phyloP scores from a whole-genome alignment of 2,113 vertebrate species.

The Poeciliopsis occidentalis region DNA sequence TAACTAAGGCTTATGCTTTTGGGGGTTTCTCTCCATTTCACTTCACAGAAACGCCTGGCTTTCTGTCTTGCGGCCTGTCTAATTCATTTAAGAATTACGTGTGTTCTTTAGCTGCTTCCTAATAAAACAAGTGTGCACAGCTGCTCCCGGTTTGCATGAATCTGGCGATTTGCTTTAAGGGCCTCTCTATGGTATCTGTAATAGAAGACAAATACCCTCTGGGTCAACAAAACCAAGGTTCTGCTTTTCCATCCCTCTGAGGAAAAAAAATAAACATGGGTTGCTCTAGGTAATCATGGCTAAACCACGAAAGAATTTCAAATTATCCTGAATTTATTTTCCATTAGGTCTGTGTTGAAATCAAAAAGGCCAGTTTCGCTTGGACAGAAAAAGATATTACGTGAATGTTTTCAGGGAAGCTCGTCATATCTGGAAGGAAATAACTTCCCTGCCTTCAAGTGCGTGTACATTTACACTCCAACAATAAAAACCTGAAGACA shows the following conservation, averaged over 20 bases:
- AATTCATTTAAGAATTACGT: slow-evolving; percentile 61
- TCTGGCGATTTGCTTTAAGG: slow-evolving; percentile 63
- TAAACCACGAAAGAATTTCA: slow-evolving; percentile 72
- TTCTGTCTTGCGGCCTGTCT: slow-evolving; percentile 54
- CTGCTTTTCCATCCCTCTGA: slow-evolving; percentile 51
- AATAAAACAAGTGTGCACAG: slow-evolving; percentile 57
- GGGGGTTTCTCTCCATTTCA: slow-evolving; percentile 50
- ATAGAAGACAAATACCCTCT: slow-evolving; percentile 74
- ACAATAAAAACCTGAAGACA: slow-evolving; percentile 5
- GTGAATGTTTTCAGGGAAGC: slow-evolving; percentile 80
- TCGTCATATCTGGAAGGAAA: slow-evolving; percentile 69
- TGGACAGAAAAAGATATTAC: slow-evolving; percentile 74
- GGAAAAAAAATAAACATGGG: slow-evolving; percentile 75
- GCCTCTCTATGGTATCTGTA: slow-evolving; percentile 64
- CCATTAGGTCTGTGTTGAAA: slow-evolving; percentile 74
- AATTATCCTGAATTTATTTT: slow-evolving; percentile 80
- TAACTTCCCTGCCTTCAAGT: slow-evolving; percentile 43
- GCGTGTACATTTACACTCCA: slow-evolving; percentile 12
- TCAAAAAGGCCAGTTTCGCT: slow-evolving; percentile 69
- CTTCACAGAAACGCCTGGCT: slow-evolving; percentile 51
- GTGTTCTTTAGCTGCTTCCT: slow-evolving; percentile 46
- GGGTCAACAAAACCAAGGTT: slow-evolving; percentile 68
- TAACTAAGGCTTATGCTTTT: slow-evolving; percentile 28
- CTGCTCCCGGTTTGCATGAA: slow-evolving; percentile 64
- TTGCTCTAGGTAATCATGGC: slow-evolving; percentile 56